Base-by-base conservation (phyloP, 2,113 vertebrate genomes). In the Calyptomena viridis region DNA sequence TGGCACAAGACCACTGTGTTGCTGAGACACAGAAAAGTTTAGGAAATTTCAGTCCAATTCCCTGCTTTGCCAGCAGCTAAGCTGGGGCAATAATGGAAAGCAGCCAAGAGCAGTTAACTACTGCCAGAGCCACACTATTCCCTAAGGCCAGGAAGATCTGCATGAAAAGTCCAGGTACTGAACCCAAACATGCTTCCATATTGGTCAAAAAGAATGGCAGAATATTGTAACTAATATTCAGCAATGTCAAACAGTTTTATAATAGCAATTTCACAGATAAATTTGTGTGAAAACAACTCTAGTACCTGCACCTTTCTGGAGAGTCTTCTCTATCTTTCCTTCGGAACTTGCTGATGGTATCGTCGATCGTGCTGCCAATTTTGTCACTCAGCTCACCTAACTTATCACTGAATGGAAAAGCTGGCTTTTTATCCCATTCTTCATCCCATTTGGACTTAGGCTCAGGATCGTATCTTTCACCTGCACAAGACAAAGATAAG, bases 361-460 rank as follows among this genome's bases (percentile, higher is more conserved):
- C 99, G 49, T 99, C 99, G 35, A 99, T 99, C 35, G 99, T 99
- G 97, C 98, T 99, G 94, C 99, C 99, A n/a, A 99, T 99, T 98
- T 99, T 99, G 97, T 99, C 99, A 7, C 99, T 98, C 86, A 99
- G 99, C 95, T 99, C 99, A 22, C 99, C 99, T 93, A 99, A 95
- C 96, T 99, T 99, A 95, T 99, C 99, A 59, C 99, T 99, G 97
- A 99, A 99, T 30, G 99, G 99, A 95, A 99, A 99, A 39, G 98
- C 92, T 18, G 99, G 97, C 97, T 99, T 99, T 84, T 97, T 99
- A 93, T 99, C 99, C 99, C 99, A 99, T 76, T 99, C 99, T 23
- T 99, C 99, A 47, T 99, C 99, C 99, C 99, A 99, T 87, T 98
- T 99, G 85, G 98, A 98, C 84, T 98, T 98, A 84, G 97, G 97